phyloP scores from a whole-genome alignment of 2,113 vertebrate species.

The Mobula hypostoma region DNA sequence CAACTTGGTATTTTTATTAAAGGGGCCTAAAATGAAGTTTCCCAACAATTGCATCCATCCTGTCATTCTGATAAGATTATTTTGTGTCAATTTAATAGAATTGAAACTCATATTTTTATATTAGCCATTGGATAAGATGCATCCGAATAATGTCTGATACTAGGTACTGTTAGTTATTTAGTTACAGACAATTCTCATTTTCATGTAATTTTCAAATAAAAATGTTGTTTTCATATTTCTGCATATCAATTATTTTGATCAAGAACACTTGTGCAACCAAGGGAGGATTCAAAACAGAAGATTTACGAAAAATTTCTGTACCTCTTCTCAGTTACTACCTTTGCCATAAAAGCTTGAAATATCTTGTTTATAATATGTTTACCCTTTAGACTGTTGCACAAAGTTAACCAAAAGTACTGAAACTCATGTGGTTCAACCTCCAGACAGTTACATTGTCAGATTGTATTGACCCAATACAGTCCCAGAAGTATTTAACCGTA shows the following conservation, averaged over 20 bases:
- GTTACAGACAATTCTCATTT: neutral
- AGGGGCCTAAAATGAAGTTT: neutral
- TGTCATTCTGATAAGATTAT: constrained; percentile 8
- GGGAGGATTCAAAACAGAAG: neutral
- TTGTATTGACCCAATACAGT: neutral
- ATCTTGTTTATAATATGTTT: neutral
- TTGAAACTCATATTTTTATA: neutral
- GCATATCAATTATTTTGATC: neutral
- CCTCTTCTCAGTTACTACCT: neutral
- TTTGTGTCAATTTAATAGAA: neutral
- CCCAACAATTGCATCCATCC: neutral
- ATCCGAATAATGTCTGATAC: neutral
- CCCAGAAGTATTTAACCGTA: neutral
- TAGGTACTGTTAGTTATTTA: neutral
- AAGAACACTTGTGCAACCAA: neutral
- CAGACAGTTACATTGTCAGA: neutral
- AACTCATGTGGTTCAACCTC: neutral
- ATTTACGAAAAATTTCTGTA: neutral
- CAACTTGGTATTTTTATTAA: neutral
- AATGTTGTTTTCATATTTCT: neutral
- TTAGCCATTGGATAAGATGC: neutral
- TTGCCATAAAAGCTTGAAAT: neutral
- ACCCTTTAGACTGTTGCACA: neutral
- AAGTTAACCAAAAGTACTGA: neutral
- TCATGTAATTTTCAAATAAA: neutral